A percentile compares a stretch with the other conserved stretches of the same genome.
These are phyloP conservation scores for Ennomos fuscantarius DNA, from an alignment of 2,888 invertebrate genomes.

Conservation along the genomic window DNA sequence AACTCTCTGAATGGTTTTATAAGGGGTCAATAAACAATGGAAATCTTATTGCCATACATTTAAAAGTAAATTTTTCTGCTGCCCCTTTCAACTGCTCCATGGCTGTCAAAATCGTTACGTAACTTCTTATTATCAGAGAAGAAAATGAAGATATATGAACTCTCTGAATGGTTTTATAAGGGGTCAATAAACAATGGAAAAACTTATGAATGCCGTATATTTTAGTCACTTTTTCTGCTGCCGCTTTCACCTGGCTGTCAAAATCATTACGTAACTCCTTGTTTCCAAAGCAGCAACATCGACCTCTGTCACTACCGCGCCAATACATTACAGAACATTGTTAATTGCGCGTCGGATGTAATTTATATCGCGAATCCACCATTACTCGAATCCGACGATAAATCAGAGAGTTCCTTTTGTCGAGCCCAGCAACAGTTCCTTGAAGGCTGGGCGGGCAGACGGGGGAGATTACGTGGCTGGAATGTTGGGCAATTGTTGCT, in stretches of 20 bases:
- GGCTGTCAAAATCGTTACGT: too few relatives aligned
- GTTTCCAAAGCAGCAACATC: constrained; percentile 34
- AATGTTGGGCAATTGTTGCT: constrained; percentile 23
- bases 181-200: too few relatives aligned
- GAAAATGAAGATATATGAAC: too few relatives aligned
- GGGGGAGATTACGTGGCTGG: constrained; percentile 41
- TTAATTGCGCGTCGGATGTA: constrained; percentile 64
- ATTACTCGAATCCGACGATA: constrained; percentile 65
- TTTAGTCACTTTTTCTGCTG: too few relatives aligned
- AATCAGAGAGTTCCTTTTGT: constrained; percentile 73
- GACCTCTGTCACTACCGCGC: constrained; percentile 37
- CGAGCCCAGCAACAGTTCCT: constrained; percentile 62
- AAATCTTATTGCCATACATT: too few relatives aligned
- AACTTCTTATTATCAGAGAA: too few relatives aligned
- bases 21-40: too few relatives aligned
- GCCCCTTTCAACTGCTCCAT: too few relatives aligned
- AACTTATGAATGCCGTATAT: too few relatives aligned
- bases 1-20: too few relatives aligned
- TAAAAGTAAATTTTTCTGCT: too few relatives aligned
- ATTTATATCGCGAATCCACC: constrained; percentile 66
- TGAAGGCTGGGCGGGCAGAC: constrained; percentile 42
- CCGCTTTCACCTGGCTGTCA: background rate
- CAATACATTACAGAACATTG: constrained; percentile 59
- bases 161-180: too few relatives aligned
- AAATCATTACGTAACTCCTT: constrained; percentile 3